phyloP scores from a whole-genome alignment of 2,888 invertebrate species.

The Serripes groenlandicus region DNA sequence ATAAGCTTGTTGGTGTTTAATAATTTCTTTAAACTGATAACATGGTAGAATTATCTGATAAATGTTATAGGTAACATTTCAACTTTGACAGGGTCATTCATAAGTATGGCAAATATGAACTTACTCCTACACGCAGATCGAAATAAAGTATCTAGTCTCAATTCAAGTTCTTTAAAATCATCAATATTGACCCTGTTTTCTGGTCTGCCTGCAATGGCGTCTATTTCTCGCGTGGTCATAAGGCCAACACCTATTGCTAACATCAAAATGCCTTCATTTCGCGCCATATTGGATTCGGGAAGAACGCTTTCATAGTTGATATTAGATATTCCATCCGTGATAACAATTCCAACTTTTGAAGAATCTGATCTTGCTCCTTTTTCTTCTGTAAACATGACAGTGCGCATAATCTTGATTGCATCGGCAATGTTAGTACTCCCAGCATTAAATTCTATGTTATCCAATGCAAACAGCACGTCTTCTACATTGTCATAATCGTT shows the following conservation, averaged over 20 bases:
- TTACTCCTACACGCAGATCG: conserved; percentile 55
- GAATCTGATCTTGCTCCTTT: conserved; percentile 79
- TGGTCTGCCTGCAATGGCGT: conserved; percentile 76
- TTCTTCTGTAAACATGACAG: conserved; percentile 73
- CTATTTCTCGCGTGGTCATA: conserved; percentile 75
- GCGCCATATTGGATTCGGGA: conserved; percentile 75
- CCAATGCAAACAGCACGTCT: conserved; percentile 71
- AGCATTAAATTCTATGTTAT: conserved; percentile 74
- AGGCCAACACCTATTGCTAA: conserved; percentile 78
- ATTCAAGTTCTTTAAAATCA: conserved; percentile 71
- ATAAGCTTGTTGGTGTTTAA: too few relatives aligned
- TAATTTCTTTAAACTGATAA: too few relatives aligned
- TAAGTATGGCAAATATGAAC: background rate
- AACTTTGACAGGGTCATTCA: too few relatives aligned
- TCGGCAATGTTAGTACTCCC: conserved; percentile 84
- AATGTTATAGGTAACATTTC: too few relatives aligned
- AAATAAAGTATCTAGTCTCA: conserved; percentile 61
- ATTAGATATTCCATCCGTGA: conserved; percentile 84
- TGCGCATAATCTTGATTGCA: conserved; percentile 76
- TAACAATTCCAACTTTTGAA: conserved; percentile 78
- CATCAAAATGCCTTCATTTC: conserved; percentile 70
- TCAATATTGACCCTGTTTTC: conserved; percentile 76
- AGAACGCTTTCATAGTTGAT: conserved; percentile 78
- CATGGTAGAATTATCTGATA: too few relatives aligned
- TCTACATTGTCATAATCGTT: conserved; percentile 59